These are phyloP conservation scores for Engystomops pustulosus DNA, from an alignment of 2,113 vertebrate species.

Conservation along the genomic window DNA sequence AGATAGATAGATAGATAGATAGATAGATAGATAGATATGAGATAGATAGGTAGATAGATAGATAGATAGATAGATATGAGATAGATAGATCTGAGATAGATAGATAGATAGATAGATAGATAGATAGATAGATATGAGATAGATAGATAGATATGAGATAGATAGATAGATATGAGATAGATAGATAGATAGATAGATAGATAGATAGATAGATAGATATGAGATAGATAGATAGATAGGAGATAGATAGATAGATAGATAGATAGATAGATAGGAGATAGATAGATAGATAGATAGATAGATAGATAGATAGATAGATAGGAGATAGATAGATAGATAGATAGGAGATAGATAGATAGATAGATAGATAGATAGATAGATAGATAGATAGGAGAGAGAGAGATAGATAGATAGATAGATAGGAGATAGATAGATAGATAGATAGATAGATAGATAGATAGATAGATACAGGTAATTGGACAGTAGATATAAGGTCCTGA, in stretches of 20 bases:
- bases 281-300: constrained; percentile 11
- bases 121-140: neutral
- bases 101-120: constrained; percentile 4
- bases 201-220: neutral
- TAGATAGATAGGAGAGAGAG: constrained; percentile 22
- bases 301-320: neutral
- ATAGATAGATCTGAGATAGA: neutral
- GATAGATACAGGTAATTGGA: neutral
- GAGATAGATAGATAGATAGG: neutral
- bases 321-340: neutral
- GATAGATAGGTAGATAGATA: too few species aligned
- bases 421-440: neutral
- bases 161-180: neutral
- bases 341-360: neutral
- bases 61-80: constrained; percentile 2
- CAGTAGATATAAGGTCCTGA: neutral
- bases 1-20: constrained; percentile 1
- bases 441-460: constrained; percentile 2
- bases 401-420: neutral
- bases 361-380: neutral
- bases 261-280: neutral
- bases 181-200: constrained; percentile 24
- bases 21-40: constrained; percentile 1
- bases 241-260: neutral
- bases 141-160: constrained; percentile 12